A percentile compares a stretch with the other conserved stretches of the same genome.
Conservation (phyloP, 2,797 vertebrate species). For the Botia almorhae region DNA sequence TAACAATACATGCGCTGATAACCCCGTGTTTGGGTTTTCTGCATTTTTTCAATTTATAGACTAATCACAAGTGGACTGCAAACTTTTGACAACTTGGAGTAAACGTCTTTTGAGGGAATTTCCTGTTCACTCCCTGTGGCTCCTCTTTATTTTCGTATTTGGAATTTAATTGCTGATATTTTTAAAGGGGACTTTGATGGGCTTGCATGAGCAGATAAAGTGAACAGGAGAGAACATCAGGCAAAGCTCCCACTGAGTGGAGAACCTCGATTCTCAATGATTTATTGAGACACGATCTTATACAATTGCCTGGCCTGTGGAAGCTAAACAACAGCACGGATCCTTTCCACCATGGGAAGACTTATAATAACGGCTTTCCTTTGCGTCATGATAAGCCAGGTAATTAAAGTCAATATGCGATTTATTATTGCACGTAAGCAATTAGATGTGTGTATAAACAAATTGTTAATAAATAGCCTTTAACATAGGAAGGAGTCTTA, state of each 20-base stretch:
- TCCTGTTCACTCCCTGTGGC: conserved; percentile 67
- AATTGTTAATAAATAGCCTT: too few species aligned
- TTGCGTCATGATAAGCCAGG: conserved; percentile 88
- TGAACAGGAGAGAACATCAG: conserved; percentile 52
- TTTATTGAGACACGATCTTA: conserved; percentile 74
- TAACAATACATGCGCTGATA: conserved; percentile 63
- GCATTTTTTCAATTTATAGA: conserved; percentile 40
- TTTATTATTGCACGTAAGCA: neutral
- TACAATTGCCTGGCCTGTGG: conserved; percentile 65
- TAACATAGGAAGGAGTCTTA: neutral
- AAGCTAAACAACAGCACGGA: conserved; percentile 70
- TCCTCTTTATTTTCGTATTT: conserved; percentile 68
- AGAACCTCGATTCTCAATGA: conserved; percentile 73
- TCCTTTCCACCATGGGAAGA: conserved; percentile 88
- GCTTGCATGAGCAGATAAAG: conserved; percentile 64
- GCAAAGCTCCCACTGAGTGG: conserved; percentile 45
- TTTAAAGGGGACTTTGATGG: conserved; percentile 60
- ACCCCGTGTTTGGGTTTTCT: conserved; percentile 42
- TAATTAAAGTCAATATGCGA: conserved; percentile 62
- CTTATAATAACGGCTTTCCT: conserved; percentile 82
- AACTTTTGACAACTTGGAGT: conserved; percentile 78
- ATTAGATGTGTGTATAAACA: too few species aligned
- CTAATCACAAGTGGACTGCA: conserved; percentile 57
- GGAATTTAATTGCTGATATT: conserved; percentile 78
- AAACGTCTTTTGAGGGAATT: conserved; percentile 83